Conservation (phyloP, 2,888 invertebrate species). For the Orthosia incerta region DNA sequence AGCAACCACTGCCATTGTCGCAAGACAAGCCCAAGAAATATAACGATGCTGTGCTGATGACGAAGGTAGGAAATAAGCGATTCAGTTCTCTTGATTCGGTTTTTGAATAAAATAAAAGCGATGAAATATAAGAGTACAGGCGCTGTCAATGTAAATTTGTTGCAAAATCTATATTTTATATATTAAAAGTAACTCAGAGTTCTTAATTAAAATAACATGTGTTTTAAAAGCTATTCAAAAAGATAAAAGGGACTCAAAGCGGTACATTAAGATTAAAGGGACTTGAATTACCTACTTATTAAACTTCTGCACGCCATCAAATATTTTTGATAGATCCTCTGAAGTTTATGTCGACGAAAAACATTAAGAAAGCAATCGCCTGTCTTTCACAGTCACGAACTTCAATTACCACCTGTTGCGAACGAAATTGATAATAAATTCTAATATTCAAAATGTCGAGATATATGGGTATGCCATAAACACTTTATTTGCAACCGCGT, state of each 20-base stretch:
- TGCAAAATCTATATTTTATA: neutral
- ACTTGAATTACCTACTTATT: neutral
- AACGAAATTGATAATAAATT: constrained; percentile 34
- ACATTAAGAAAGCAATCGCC: constrained; percentile 48
- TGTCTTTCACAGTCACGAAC: constrained; percentile 42
- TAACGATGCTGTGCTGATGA: constrained; percentile 85
- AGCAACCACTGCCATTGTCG: constrained; percentile 90
- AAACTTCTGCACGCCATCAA: constrained; percentile 18
- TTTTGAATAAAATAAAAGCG: too few relatives aligned
- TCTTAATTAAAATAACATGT: neutral
- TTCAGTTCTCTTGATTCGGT: too few relatives aligned
- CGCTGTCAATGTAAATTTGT: too few relatives aligned
- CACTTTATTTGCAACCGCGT: neutral
- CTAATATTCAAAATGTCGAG: neutral
- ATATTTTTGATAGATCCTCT: constrained; percentile 28
- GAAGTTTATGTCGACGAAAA: constrained; percentile 36
- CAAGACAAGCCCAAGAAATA: constrained; percentile 89
- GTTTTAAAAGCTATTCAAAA: neutral
- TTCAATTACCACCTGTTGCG: constrained; percentile 56
- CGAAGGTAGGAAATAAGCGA: constrained; percentile 78
- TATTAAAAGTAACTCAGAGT: too few relatives aligned
- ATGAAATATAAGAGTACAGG: too few relatives aligned
- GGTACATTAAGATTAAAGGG: constrained; percentile 10
- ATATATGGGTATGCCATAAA: constrained; percentile 9
- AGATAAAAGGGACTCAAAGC: constrained; percentile 10